Base-by-base conservation (phyloP, 2,888 invertebrate genomes). In the Pseudococcus longispinus region DNA sequence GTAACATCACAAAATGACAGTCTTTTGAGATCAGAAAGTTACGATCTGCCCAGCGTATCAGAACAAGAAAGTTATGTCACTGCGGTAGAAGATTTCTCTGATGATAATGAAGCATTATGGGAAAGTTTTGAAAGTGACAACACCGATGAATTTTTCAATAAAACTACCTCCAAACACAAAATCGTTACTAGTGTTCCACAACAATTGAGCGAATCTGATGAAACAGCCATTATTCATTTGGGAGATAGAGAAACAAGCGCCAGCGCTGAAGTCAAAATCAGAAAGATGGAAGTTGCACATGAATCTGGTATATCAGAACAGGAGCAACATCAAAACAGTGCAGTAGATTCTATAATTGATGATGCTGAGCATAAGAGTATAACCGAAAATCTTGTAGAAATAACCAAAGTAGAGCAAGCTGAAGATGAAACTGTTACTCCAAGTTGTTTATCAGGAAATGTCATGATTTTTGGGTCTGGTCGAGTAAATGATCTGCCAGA, bases 61-160 rank as follows among this genome's bases (percentile, higher is more conserved):
- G 77, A 77, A 32, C 86, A 86, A 80, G 86, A 86, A 32, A 86
- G 86, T n/a, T 86, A 77, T 86, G 86, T 74, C 18, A 86, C 86
- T 32, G 86, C 86, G 11, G 11, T 80, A 13, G 86, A 86, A 60
- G 55, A 84, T 60, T 84, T 55, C n/a, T 84, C 84, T 20, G 55
- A 84, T 26, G 51, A 84, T 84, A 55, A 32, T 32, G 55, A 44
- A 60, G 55, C 18, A 11, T 26, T 26, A 0, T 80, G 77, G 77
- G 77, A 80, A 80, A 80, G 77, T 11, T 80, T 80, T 80, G 77
- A 80, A 20, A 80, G 77, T 42, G 77, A 80, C 4, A 80, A 80
- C 20, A n/a, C 77, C 1, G 77, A 80, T 37, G 77, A 80, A 70
- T 70, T 70, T 9, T 70, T 70, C 18, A 70, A 70, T 29, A 70